These are phyloP conservation scores for Eptesicus fuscus DNA, from an alignment of 2,113 vertebrate species.

Conservation along the genomic window DNA sequence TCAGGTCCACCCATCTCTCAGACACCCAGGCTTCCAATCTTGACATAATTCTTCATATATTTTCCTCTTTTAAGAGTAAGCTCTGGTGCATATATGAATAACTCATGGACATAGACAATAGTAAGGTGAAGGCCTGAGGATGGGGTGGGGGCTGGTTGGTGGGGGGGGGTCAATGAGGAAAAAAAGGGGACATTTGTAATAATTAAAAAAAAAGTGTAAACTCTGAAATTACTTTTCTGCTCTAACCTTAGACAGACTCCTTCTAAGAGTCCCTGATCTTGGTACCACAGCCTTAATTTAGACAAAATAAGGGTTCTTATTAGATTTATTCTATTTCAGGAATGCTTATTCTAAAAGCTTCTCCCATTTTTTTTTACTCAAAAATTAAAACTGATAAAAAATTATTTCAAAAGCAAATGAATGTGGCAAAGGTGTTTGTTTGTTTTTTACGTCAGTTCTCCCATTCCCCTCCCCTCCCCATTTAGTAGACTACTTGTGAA, in stretches of 20 bases:
- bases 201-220: neutral
- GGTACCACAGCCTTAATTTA: neutral
- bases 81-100: neutral
- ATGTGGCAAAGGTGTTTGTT: neutral
- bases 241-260: neutral
- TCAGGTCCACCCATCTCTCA: neutral
- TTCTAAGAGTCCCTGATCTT: neutral
- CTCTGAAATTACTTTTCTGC: neutral
- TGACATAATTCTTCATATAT: neutral
- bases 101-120: too few relatives aligned
- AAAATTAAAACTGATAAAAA: conserved; percentile 17
- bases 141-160: too few relatives aligned
- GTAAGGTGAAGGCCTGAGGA: too few relatives aligned
- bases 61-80: neutral
- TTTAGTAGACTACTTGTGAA: neutral
- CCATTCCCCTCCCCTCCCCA: neutral
- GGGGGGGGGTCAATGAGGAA: too few relatives aligned
- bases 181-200: too few relatives aligned
- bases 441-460: neutral
- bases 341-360: conserved; percentile 1
- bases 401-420: conserved; percentile 28
- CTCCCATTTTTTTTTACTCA: neutral
- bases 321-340: neutral
- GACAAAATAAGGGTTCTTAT: neutral
- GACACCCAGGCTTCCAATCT: neutral